A percentile compares a stretch with the other conserved stretches of the same genome.
Conservation (phyloP, 53 echinoderm and acorn worm species). For the Patiria pectinifera region DNA sequence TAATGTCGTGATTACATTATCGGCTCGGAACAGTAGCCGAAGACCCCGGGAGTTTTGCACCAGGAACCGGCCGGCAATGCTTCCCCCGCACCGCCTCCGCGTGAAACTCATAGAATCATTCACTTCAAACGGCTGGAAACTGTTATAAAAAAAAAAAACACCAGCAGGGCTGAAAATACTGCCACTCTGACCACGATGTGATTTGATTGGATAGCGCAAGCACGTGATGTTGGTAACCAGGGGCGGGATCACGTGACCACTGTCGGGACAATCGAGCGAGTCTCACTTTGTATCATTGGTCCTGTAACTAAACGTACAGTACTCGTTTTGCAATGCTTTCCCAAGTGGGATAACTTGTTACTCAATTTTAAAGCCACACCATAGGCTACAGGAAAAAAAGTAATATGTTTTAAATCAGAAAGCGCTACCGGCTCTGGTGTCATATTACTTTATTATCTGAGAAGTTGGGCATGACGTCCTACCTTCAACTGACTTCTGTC, state of each 20-base stretch:
- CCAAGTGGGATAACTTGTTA: no score
- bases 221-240: background rate
- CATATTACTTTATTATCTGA: no score
- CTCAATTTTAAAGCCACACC: no score
- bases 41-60: background rate
- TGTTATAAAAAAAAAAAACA: no score
- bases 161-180: background rate
- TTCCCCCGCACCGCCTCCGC: background rate
- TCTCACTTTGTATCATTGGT: background rate
- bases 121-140: background rate
- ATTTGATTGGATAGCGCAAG: background rate
- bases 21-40: background rate
- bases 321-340: no score
- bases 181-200: background rate
- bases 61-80: background rate
- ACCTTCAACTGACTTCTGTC: no score
- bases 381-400: background rate
- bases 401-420: background rate
- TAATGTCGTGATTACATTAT: background rate
- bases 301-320: background rate
- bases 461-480: no score
- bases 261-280: background rate
- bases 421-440: background rate
- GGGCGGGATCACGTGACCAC: background rate
- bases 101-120: background rate